Percentiles rank a stretch among this genome's conserved stretches.
These are phyloP conservation scores for Phengaris arion DNA, from an alignment of 2,888 invertebrate genomes.

Conservation along the genomic window DNA sequence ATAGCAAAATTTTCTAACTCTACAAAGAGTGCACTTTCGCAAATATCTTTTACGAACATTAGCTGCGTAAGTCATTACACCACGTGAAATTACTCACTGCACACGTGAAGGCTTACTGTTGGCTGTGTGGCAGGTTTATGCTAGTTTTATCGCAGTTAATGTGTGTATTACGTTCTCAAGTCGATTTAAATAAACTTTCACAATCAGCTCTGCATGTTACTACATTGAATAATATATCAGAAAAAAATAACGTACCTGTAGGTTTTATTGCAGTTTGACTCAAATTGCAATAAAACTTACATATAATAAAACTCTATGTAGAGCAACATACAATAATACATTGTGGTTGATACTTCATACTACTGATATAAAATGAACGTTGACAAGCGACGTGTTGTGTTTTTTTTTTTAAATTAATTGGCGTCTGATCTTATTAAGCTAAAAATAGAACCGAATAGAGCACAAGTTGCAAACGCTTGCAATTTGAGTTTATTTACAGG, in stretches of 20 bases:
- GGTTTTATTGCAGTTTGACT: not conserved
- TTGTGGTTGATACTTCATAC: not conserved
- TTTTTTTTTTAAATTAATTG: constrained; percentile 23
- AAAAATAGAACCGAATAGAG: constrained; percentile 24
- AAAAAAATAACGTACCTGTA: not conserved
- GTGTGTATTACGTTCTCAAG: not conserved
- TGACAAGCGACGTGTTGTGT: constrained; percentile 6
- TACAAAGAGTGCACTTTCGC: constrained; percentile 9
- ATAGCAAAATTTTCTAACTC: not conserved
- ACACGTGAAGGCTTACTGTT: not conserved
- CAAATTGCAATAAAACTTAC: not conserved
- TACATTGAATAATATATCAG: not conserved
- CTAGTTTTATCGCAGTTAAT: constrained; percentile 8
- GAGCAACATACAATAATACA: not conserved
- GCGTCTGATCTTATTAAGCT: constrained; percentile 25
- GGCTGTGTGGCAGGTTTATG: constrained; percentile 7
- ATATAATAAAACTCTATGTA: not conserved
- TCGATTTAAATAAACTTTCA: constrained; percentile 19
- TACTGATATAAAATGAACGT: constrained; percentile 1
- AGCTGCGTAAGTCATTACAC: constrained; percentile 15
- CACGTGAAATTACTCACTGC: constrained; percentile 16
- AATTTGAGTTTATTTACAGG: constrained; percentile 23
- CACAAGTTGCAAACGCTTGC: constrained; percentile 4
- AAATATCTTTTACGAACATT: not conserved
- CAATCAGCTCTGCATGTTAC: constrained; percentile 9